Evolutionary conservation across 37 sponge, comb jelly and placozoan genomes (phyloP).

Genomic region (Crambe crambe): DNA sequence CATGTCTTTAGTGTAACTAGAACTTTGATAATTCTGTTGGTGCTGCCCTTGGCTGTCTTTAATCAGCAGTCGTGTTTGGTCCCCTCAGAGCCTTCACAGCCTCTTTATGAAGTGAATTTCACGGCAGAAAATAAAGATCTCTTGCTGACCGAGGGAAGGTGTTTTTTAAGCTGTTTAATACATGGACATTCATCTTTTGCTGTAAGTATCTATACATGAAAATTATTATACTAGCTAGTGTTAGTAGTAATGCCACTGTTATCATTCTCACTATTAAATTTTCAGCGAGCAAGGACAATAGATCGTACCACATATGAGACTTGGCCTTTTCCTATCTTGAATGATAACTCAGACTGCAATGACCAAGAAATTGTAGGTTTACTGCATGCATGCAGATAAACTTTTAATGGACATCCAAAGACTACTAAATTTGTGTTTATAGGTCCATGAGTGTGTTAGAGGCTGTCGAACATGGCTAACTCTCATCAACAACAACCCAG

Average conservation of each 20-base stretch:
- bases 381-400: no score
- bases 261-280: not conserved
- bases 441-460: not conserved
- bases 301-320: not conserved
- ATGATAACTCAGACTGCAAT: not conserved
- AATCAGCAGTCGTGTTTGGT: no score
- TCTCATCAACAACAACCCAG: not conserved
- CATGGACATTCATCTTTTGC: no score
- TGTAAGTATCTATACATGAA: no score
- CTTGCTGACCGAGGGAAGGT: not conserved
- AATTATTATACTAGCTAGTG: no score
- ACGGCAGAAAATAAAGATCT: not conserved
- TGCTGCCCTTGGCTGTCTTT: no score
- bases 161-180: not conserved
- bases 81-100: no score
- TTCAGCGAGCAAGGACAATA: not conserved
- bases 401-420: no score
- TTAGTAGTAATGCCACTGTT: not conserved
- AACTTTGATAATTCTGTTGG: no score
- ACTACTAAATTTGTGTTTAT: not conserved
- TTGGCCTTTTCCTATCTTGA: not conserved
- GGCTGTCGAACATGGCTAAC: not conserved
- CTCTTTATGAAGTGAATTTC: not conserved
- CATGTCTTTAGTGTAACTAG: no score
- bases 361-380: no score